Percentiles rank a stretch among this genome's conserved stretches.
phyloP scores from a whole-genome alignment of 2,113 vertebrate genomes.

The Psilopogon haemacephalus region DNA sequence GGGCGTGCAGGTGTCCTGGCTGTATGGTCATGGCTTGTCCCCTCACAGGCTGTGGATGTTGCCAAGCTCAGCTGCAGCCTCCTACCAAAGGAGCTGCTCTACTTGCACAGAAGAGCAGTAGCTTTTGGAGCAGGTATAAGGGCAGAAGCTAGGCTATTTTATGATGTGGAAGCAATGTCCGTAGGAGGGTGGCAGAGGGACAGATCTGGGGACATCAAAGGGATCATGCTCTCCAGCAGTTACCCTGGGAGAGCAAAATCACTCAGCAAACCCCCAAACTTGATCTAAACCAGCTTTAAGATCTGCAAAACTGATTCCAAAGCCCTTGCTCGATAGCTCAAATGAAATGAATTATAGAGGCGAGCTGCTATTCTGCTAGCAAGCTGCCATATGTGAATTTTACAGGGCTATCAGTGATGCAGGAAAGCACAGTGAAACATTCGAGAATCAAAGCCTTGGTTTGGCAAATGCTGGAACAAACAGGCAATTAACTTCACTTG shows the following conservation, averaged over 20 bases:
- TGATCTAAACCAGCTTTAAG: slow-evolving; percentile 23
- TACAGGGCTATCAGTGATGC: neutral
- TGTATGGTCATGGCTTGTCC: neutral
- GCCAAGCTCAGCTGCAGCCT: neutral
- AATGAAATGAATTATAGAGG: slow-evolving; percentile 28
- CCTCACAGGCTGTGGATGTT: neutral
- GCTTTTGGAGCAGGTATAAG: neutral
- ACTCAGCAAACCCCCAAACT: neutral
- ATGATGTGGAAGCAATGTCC: neutral
- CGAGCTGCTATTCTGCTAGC: neutral
- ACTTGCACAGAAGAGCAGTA: neutral
- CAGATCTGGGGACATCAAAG: neutral
- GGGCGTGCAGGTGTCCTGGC: neutral
- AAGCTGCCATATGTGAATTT: slow-evolving; percentile 24
- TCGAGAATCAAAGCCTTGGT: slow-evolving; percentile 45
- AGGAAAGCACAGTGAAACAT: slow-evolving; percentile 6
- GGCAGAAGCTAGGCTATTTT: neutral
- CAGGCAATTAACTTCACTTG: slow-evolving; percentile 34
- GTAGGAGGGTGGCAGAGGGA: neutral
- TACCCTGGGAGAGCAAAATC: neutral
- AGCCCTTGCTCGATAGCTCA: neutral
- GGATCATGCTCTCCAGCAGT: neutral
- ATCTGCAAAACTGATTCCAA: neutral
- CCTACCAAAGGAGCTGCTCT: neutral
- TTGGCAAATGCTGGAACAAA: slow-evolving; percentile 49